Conservation (phyloP, 2,113 vertebrate species). For the Junco hyemalis region DNA sequence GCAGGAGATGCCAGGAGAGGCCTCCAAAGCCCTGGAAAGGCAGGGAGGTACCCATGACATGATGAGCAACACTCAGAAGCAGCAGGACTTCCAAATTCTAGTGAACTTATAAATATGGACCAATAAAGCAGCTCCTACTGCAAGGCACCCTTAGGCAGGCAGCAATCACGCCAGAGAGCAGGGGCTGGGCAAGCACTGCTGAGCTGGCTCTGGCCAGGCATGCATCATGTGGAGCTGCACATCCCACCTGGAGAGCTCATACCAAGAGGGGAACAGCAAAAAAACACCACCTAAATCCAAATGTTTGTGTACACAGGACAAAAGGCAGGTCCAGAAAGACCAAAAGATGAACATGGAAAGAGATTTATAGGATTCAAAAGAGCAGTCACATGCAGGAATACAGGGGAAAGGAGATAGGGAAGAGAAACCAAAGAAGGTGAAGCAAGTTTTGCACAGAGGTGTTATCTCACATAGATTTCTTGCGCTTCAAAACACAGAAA, state of each 20-base stretch:
- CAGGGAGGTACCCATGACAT: not conserved
- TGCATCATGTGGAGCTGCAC: not conserved
- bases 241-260: not conserved
- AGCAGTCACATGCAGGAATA: not conserved
- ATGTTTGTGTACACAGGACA: not conserved
- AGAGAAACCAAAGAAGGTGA: not conserved
- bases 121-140: not conserved
- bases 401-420: not conserved
- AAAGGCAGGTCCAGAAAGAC: not conserved
- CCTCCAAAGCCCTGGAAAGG: not conserved
- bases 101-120: not conserved
- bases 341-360: not conserved
- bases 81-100: not conserved
- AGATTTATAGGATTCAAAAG: not conserved
- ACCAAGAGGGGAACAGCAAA: not conserved
- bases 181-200: not conserved
- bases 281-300: not conserved
- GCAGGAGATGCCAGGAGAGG: not conserved
- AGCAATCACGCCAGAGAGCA: not conserved
- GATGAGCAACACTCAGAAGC: rapidly evolving
- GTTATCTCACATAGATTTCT: not conserved
- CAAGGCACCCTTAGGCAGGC: not conserved
- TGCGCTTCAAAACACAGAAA: not conserved
- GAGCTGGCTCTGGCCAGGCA: not conserved
- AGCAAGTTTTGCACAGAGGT: not conserved